Evolutionary conservation across 2,113 vertebrate genomes (phyloP).

Genomic region (Cololabis saira): DNA sequence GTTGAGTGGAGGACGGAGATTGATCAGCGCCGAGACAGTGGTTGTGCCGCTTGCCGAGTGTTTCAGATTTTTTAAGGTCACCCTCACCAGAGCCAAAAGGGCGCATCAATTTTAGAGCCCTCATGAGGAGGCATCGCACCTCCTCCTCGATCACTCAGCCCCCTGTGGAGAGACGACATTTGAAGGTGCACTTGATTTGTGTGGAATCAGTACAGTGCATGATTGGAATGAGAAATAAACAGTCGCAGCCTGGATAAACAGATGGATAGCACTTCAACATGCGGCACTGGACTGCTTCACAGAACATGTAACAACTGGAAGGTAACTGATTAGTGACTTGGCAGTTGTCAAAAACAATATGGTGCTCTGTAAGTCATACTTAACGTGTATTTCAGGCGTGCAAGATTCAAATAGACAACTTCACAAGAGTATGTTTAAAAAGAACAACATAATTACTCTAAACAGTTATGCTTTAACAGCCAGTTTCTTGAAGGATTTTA

Average conservation of each 20-base stretch:
- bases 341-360: conserved; percentile 67
- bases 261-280: conserved; percentile 52
- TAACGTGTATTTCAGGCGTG: neutral
- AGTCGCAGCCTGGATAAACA: conserved; percentile 58
- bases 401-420: too few relatives aligned
- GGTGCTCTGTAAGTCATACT: conserved; percentile 22
- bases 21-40: conserved; percentile 68
- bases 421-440: too few relatives aligned
- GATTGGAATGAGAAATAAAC: conserved; percentile 73
- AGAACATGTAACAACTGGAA: conserved; percentile 44
- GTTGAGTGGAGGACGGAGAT: conserved; percentile 60
- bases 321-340: conserved; percentile 45
- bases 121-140: conserved; percentile 67
- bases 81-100: conserved; percentile 79
- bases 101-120: conserved; percentile 81
- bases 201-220: conserved; percentile 63
- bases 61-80: conserved; percentile 80
- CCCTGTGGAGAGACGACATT: conserved; percentile 71
- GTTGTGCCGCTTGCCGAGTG: conserved; percentile 65
- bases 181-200: conserved; percentile 79
- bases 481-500: too few relatives aligned
- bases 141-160: conserved; percentile 74
- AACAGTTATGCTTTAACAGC: too few relatives aligned
- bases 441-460: too few relatives aligned
- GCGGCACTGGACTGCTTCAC: conserved; percentile 32